These are phyloP conservation scores for Leptoclinus maculatus DNA, from an alignment of 2,797 vertebrate species.

Conservation along the genomic window DNA sequence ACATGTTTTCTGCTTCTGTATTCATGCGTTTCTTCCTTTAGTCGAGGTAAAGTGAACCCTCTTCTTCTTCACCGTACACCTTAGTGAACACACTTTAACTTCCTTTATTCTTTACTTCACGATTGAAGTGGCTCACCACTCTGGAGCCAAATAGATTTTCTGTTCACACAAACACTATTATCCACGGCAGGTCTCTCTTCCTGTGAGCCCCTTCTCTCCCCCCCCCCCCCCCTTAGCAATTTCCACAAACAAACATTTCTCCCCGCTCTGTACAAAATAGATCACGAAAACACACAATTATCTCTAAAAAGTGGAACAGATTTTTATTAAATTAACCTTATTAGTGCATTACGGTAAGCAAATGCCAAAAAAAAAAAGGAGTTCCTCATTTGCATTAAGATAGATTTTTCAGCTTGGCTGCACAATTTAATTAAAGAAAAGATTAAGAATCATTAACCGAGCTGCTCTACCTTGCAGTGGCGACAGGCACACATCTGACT, in stretches of 20 bases:
- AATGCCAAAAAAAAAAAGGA: conserved; percentile 97
- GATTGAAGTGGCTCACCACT: conserved; percentile 60
- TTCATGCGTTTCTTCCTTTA: background rate
- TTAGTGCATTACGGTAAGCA: conserved; percentile 99
- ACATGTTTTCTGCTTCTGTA: background rate
- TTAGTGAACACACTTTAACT: conserved; percentile 13
- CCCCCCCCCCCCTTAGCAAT: conserved; percentile 77
- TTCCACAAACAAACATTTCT: conserved; percentile 86
- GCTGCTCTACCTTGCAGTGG: conserved; percentile 99
- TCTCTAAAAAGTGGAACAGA: conserved; percentile 99
- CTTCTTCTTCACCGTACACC: conserved; percentile 12
- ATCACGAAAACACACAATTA: conserved; percentile 98
- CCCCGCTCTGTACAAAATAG: conserved; percentile 81
- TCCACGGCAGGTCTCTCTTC: conserved; percentile 76
- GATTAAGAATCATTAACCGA: conserved; percentile 99
- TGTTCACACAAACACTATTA: conserved; percentile 77
- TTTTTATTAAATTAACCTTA: conserved; percentile 99
- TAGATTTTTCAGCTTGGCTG: conserved; percentile 99
- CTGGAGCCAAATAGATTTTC: conserved; percentile 78
- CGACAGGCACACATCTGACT: conserved; percentile 98
- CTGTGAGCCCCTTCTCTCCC: conserved; percentile 42
- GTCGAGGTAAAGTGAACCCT: conserved; percentile 13
- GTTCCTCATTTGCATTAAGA: conserved; percentile 99
- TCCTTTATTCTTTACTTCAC: conserved; percentile 31
- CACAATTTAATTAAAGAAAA: conserved; percentile 99